Base-by-base conservation (phyloP, 2,113 vertebrate species). In the Myiozetetes cayanensis region DNA sequence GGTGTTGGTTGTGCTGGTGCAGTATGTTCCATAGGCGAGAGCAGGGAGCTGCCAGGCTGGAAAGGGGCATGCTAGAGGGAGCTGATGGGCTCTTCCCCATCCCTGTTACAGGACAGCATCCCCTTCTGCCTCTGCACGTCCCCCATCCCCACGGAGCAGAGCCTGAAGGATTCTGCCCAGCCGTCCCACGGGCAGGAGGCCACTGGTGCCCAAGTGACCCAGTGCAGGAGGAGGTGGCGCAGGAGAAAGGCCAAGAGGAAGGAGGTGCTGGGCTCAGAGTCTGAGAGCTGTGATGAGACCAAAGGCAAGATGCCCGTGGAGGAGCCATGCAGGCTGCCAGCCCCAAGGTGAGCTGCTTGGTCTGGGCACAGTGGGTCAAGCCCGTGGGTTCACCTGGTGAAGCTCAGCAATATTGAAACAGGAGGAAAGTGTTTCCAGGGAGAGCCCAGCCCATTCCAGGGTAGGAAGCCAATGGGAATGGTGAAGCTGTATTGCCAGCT, bases 91-190 rank as follows among this genome's bases (percentile, higher is more conserved):
- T 59, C 11, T 82, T 61, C 27, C 33, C 25, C 19, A 19, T 52
- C 59, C 44, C 8, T 56, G 6, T 58, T 89, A 14, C 91, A 98
- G 98, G 97, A 89, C 14, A 92, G 87, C 8, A 94, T 99, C 58
- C 98, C 98, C 13, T 96, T 97, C 24, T 55, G 96, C 83, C 97
- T 99, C 33, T 98, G 98, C 95, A 98, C 98, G 0, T 99, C 98
- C 14, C 98, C 99, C 14, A 98, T 99, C 90, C 97, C 97, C 11
- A 94, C 31, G 12, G 97, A 98, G 12, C 44, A 14, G 47, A 82
- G 89, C 9, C 94, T 72, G 1, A 89, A 93, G 23, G 74, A 59
- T 19, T 39, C 41, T 11, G 37, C 31, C 12, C 90, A 61, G 35
- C 44, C 87, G 46, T 92, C 62, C 23, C 9, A 5, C 10, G 90